Evolutionary conservation across 1,140 invertebrate species (phyloP), one percentile per base, ranked within the genome.

Genomic region (Euglossa dilemma): DNA sequence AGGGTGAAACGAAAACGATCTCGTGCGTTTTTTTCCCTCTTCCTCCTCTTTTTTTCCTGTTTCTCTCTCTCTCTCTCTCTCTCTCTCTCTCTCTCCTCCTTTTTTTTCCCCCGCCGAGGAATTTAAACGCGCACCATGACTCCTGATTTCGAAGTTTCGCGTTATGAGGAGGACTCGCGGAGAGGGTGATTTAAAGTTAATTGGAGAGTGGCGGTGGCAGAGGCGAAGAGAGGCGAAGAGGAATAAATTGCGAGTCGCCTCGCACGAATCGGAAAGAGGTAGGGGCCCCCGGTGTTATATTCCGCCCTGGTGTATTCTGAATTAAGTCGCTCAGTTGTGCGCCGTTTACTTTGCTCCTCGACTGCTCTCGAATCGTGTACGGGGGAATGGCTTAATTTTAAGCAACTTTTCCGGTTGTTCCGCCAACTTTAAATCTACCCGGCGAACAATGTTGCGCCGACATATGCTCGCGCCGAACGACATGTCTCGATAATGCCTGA

Each of bases 241-340:
- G 85, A 90, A 89, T 90, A 90, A 90, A 90, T 90, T 90, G 88
- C 87, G 79, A 89, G 79, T 89, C 85, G 85, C 76, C 85, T 86
- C 71, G 85, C 73, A 69, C 84, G 78, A 82, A 89, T 80, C 82
- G 47, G 85, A 36, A 20, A 16, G 45, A 23, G 20, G 36, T 1
- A 28, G 61, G 12, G 72, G 14, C 6, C 36, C 25, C 28, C 47
- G 50, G 72, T 71, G 76, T 71, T 84, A 75, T 82, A 85, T 84
- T 84, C 73, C 67, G 64, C 12, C 63, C 85, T 59, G 83, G 83
- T 72, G 76, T 87, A 87, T 84, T 89, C 77, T 84, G 77, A 86
- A 89, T 89, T 89, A 89, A 89, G 87, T 89, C 87, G 80, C 89
- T 87, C 85, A 80, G 85, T 89, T 89, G 83, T 87, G 57, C 82